Evolutionary conservation across 2,113 vertebrate genomes (phyloP).

Genomic region (Zosterops japonicus): DNA sequence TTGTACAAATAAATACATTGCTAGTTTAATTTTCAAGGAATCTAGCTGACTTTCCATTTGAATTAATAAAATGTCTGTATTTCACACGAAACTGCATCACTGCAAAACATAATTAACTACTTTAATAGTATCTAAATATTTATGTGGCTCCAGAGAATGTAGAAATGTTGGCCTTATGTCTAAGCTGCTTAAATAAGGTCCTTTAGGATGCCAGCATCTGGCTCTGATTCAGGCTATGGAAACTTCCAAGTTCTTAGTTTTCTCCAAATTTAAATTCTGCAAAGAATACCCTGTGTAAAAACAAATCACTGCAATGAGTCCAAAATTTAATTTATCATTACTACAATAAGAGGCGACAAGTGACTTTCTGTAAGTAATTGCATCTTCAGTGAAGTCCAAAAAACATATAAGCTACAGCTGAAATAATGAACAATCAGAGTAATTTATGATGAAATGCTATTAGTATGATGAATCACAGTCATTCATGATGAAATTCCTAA

Average conservation of each 20-base stretch:
- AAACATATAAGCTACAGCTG: background rate
- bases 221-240: background rate
- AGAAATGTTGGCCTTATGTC: background rate
- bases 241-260: background rate
- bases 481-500: constrained; percentile 12
- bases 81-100: background rate
- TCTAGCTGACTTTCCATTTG: background rate
- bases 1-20: background rate
- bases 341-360: background rate
- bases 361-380: background rate
- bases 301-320: background rate
- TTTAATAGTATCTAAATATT: background rate
- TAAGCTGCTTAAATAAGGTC: background rate
- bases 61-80: background rate
- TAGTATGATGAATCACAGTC: background rate
- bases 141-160: background rate
- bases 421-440: constrained; percentile 39
- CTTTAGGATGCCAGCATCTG: background rate
- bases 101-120: background rate
- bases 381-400: background rate
- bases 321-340: background rate
- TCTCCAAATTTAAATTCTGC: background rate
- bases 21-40: background rate
- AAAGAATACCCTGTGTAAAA: background rate
- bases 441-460: background rate